A percentile compares a stretch with the other conserved stretches of the same genome.
These are phyloP conservation scores for Poecile montanus DNA, from an alignment of 2,797 vertebrate species.

Conservation along the genomic window DNA sequence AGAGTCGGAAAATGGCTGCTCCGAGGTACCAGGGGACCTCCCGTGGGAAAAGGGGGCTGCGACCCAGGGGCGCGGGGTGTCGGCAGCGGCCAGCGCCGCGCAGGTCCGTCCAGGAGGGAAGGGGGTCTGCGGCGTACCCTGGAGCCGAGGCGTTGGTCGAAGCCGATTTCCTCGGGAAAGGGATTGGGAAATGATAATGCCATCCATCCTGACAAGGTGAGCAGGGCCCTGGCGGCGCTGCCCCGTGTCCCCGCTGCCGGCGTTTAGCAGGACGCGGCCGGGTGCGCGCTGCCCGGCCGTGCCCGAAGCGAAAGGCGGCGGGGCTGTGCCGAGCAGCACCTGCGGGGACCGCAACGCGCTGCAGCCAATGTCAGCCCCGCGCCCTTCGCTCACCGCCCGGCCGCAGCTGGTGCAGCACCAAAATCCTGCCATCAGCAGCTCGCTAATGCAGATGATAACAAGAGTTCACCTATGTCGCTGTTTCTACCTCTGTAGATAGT, in stretches of 20 bases:
- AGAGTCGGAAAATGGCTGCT: slow-evolving; percentile 13
- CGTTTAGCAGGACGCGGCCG: not conserved
- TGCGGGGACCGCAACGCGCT: not conserved
- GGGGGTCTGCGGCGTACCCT: not conserved
- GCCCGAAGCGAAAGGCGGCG: fast-evolving
- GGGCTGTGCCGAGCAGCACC: not conserved
- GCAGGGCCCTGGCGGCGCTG: not conserved
- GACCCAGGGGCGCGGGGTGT: not conserved
- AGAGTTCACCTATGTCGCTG: not conserved
- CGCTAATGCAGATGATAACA: fast-evolving
- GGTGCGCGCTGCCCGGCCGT: not conserved
- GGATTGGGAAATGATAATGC: fast-evolving
- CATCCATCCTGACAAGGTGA: not conserved
- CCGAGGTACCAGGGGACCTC: not conserved
- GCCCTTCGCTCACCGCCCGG: not conserved
- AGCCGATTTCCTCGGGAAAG: not conserved
- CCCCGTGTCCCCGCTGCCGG: not conserved
- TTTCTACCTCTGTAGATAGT: fast-evolving
- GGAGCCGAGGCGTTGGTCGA: not conserved
- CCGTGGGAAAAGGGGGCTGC: not conserved
- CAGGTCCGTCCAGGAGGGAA: not conserved
- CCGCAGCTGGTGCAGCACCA: fast-evolving
- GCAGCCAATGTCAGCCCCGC: not conserved
- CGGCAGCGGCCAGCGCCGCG: not conserved
- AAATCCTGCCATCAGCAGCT: fast-evolving